Percentiles rank a stretch among this genome's conserved stretches.
These are phyloP conservation scores for Mesocentrotus franciscanus DNA, from an alignment of 53 echinoderm and acorn worm species.

Conservation along the genomic window DNA sequence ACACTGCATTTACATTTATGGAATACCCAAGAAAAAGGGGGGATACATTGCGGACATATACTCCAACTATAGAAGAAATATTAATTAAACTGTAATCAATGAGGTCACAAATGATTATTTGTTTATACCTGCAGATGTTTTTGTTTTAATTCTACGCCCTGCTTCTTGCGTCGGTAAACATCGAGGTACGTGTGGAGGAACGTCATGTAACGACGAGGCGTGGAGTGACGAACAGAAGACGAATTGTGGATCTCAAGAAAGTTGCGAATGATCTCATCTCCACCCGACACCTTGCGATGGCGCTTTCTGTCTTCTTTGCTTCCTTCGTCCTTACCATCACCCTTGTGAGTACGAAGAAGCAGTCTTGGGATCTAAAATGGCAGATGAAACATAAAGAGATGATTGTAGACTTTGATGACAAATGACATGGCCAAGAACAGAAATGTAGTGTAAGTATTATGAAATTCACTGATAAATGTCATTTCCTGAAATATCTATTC, in stretches of 20 bases:
- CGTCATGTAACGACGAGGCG: conserved; percentile 96
- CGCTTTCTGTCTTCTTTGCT: conserved; percentile 83
- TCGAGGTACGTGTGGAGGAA: conserved; percentile 93
- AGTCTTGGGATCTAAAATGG: conserved; percentile 85
- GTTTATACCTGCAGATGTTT: conserved; percentile 90
- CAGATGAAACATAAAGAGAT: neutral
- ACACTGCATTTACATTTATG: too few species aligned
- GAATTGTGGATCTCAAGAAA: conserved; percentile 97
- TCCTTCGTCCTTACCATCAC: conserved; percentile 70
- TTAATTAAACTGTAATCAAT: too few species aligned
- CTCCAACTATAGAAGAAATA: too few species aligned
- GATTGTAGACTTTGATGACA: neutral
- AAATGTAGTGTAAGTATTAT: too few species aligned
- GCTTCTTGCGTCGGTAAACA: conserved; percentile 91
- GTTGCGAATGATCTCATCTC: conserved; percentile 81
- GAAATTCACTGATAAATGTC: too few species aligned
- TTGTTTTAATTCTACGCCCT: conserved; percentile 91
- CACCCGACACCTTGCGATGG: conserved; percentile 86
- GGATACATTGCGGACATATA: too few species aligned
- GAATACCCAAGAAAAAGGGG: too few species aligned
- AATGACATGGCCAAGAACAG: too few species aligned
- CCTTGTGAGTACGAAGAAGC: conserved; percentile 75
- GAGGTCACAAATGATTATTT: too few species aligned
- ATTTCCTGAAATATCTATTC: too few species aligned
- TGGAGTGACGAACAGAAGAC: conserved; percentile 77